Percentiles rank a stretch among this genome's conserved stretches.
phyloP scores from a whole-genome alignment of 1,140 invertebrate species.

The Drosophila sp. region DNA sequence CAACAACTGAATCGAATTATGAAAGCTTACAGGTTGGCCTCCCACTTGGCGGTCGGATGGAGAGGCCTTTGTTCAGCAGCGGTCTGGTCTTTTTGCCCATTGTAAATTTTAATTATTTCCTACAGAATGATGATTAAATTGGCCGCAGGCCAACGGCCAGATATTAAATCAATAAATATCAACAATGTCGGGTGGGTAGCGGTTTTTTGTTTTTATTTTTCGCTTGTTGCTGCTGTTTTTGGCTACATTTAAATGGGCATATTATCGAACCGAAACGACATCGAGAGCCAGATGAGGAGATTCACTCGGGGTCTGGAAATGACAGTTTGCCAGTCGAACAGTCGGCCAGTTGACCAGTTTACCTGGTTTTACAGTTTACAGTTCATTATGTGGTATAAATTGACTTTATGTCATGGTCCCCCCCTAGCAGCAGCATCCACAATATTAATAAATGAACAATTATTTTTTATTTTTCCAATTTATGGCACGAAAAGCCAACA shows the following conservation, averaged over 20 bases:
- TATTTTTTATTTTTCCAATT: constrained; percentile 18
- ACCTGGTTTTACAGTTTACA: constrained; percentile 60
- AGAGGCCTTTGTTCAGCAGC: no score
- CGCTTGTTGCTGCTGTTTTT: constrained; percentile 20
- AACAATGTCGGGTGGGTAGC: constrained; percentile 20
- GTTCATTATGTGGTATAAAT: constrained; percentile 76
- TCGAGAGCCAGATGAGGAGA: background rate
- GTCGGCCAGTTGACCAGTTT: constrained; percentile 46
- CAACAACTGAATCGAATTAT: constrained; percentile 31
- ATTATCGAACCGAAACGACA: constrained; percentile 32
- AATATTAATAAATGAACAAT: constrained; percentile 54
- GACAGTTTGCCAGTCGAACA: constrained; percentile 41
- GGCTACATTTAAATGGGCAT: constrained; percentile 65
- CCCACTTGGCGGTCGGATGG: background rate
- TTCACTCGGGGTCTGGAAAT: constrained; percentile 44
- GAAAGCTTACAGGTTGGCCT: background rate
- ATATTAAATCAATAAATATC: constrained; percentile 76
- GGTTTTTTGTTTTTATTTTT: constrained; percentile 5
- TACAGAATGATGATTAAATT: constrained; percentile 79
- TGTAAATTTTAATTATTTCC: constrained; percentile 79
- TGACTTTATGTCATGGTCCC: constrained; percentile 62
- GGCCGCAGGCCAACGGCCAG: constrained; percentile 64
- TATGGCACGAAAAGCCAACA: constrained; percentile 26
- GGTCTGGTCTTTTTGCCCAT: constrained; percentile 33
- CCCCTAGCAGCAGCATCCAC: constrained; percentile 38